Base-by-base conservation (phyloP, 1,140 invertebrate genomes). In the Lasioglossum albipes region DNA sequence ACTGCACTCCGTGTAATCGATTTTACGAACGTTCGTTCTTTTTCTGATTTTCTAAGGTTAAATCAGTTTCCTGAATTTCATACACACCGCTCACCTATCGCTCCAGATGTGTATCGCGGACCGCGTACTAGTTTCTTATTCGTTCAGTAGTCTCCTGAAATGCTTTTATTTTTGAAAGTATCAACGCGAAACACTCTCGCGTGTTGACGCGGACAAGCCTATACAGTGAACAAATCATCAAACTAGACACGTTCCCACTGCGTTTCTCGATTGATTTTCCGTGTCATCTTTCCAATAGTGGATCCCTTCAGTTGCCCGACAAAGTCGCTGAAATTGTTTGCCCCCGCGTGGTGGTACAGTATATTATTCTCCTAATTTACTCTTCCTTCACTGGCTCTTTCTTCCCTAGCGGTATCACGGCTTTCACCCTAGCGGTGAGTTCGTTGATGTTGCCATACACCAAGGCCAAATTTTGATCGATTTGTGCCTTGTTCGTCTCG, bases 401-500 rank as follows among this genome's bases (percentile, higher is more conserved):
- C n/a, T n/a, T n/a, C n/a, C n/a, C n/a, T n/a, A n/a, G n/a, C n/a
- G n/a, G n/a, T n/a, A n/a, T n/a, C n/a, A n/a, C n/a, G n/a, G n/a
- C n/a, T n/a, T n/a, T n/a, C n/a, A n/a, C n/a, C 97, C 97, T 98
- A 89, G 96, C 95, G 89, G 96, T 96, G 89, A 98, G 96, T 91
- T 98, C 97, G 91, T 97, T 96, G 92, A 98, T 94, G 94, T 99
- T 98, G 91, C 95, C 96, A 92, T 96, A 95, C 80, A 97, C 97
- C 91, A 99, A 93, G 89, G 97, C 96, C 85, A 99, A 94, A 93
- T 99, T 98, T 92, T 97, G 96, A 94, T 99, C 98, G 91, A 99
- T 98, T 94, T 98, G 97, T 89, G 96, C 95, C 95, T 99, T 98
- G 95, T 99, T 99, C 93, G 97, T 97, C 95, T 99, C 98, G 93